Evolutionary conservation across 2,888 invertebrate species (phyloP).

Genomic region (Chrysotoxum bicinctum): DNA sequence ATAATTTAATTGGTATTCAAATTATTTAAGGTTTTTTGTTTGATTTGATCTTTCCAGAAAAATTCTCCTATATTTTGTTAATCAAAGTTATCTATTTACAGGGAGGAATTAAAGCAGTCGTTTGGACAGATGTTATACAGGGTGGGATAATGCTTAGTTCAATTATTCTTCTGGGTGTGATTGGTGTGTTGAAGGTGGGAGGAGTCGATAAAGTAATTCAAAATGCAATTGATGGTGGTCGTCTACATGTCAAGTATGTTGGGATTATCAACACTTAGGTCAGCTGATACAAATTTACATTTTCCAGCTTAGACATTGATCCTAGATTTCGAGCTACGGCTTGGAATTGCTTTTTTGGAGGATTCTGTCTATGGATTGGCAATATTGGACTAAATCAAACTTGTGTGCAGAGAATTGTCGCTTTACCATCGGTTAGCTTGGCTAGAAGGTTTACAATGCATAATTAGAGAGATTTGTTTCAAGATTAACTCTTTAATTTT

Average conservation of each 20-base stretch:
- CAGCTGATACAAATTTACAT: not conserved
- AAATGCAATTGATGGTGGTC: conserved; percentile 78
- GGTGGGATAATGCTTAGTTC: conserved; percentile 80
- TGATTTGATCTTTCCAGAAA: too few relatives aligned
- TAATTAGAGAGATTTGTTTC: not conserved
- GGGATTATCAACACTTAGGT: not conserved
- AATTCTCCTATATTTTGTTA: too few relatives aligned
- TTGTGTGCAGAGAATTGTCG: conserved; percentile 87
- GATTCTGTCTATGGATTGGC: conserved; percentile 84
- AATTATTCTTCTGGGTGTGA: conserved; percentile 79
- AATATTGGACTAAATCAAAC: conserved; percentile 88
- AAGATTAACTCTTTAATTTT: not conserved
- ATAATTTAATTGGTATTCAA: too few relatives aligned
- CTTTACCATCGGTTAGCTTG: conserved; percentile 84
- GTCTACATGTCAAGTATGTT: conserved; percentile 80
- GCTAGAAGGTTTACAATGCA: conserved; percentile 82
- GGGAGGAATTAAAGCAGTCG: conserved; percentile 83
- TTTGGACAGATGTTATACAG: conserved; percentile 83
- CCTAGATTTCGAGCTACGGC: conserved; percentile 85
- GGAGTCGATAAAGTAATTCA: conserved; percentile 79
- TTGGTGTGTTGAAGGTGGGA: conserved; percentile 81
- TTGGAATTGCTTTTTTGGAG: conserved; percentile 85
- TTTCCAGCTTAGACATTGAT: conserved; percentile 84
- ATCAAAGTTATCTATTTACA: conserved; percentile 62
- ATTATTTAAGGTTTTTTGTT: too few relatives aligned